Evolutionary conservation across 2,113 vertebrate genomes (phyloP).

Genomic region (Passer domesticus): DNA sequence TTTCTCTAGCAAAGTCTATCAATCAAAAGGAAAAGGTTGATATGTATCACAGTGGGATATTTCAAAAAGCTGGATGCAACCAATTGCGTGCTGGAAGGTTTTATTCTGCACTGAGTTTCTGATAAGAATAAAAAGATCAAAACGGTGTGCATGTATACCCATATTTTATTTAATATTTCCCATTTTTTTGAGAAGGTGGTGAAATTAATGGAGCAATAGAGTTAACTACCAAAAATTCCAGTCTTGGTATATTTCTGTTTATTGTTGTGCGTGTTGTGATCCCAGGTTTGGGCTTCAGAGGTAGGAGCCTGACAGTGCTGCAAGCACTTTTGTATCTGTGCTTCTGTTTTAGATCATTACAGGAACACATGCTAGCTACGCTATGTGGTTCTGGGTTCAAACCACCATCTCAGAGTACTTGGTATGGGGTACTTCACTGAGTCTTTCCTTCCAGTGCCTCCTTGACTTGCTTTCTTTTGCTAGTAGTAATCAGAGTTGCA

Average conservation of each 20-base stretch:
- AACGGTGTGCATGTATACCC: background rate
- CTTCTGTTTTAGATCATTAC: background rate
- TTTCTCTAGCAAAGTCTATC: conserved; percentile 49
- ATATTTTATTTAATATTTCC: background rate
- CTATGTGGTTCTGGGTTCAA: background rate
- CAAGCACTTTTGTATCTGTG: background rate
- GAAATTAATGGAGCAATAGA: background rate
- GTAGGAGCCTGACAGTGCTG: background rate
- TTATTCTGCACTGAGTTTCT: background rate
- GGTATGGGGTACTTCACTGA: background rate
- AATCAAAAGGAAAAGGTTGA: conserved; percentile 53
- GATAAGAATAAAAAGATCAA: background rate
- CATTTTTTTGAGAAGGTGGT: background rate
- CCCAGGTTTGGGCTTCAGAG: too few species aligned
- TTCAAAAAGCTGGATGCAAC: conserved; percentile 42
- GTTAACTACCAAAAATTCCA: background rate
- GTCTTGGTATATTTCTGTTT: background rate
- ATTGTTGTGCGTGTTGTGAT: background rate
- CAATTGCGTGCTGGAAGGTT: background rate
- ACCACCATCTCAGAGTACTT: background rate
- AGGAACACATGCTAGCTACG: background rate
- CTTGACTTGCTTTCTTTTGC: background rate
- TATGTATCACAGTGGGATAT: conserved; percentile 15
- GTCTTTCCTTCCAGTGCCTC: background rate
- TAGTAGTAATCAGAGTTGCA: background rate